Evolutionary conservation across 2,113 vertebrate genomes (phyloP), one percentile per base, ranked within the genome.

Genomic region (Sinocyclocheilus maitianheensis): DNA sequence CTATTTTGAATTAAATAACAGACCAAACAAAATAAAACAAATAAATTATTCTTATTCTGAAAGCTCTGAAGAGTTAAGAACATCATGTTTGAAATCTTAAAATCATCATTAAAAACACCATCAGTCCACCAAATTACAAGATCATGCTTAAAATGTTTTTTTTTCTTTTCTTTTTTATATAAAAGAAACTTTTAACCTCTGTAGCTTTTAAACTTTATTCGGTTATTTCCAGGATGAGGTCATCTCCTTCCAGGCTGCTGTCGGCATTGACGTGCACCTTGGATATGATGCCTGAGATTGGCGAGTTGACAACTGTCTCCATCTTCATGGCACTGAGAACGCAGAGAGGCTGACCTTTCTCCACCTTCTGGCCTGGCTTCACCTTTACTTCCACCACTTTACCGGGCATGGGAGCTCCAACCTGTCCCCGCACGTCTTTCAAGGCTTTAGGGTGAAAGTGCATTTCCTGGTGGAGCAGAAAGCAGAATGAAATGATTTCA

Each of bases 301-400:
- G 97, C 0, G 96, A 96, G 89, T 97, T 98, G 89, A 98, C 97
- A 91, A 98, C 96, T 0, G 93, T 98, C 94, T 98, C 97, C 97
- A 98, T 98, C 94, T 98, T 98, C 97, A 98, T 98, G 90, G 97
- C 97, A 0, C 96, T 97, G 81, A 98, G 95, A 81, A 98, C 97
- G 37, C 97, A 98, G 18, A 98, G 95, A 0, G 96, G 96, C 86
- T 97, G 95, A 12, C 97, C 97, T 88, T 97, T 98, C 90, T 94
- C 92, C 85, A 98, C 95, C 89, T 90, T 85, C 40, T 78, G 89
- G 6, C 96, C 96, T 30, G 90, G 87, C n/a, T 93, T 91, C 67
- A 98, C 97, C 87, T 96, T 97, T 80, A 98, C 92, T 89, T 98
- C 97, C n/a, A 98, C 92, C 89, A 98, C 96, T 88, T 98, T 98